These are phyloP conservation scores for Nomada fabriciana DNA, from an alignment of 2,888 invertebrate genomes.

Conservation along the genomic window DNA sequence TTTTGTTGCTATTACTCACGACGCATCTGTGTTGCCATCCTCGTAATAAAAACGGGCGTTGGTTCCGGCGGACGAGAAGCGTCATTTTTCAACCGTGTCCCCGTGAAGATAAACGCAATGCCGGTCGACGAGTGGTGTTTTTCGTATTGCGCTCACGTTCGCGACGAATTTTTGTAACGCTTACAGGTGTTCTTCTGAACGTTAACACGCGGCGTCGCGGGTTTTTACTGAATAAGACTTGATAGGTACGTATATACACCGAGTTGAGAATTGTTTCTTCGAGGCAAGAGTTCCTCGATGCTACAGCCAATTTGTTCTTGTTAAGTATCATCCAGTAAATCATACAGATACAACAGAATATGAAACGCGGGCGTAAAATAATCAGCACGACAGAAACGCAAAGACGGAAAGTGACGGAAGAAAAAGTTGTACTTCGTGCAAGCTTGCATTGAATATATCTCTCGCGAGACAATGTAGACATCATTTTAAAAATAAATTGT, in stretches of 20 bases:
- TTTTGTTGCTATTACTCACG: no score
- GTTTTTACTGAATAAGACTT: neutral
- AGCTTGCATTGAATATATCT: no score
- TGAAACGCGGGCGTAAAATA: no score
- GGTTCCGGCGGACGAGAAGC: neutral
- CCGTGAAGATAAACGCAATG: neutral
- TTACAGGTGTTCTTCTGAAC: conserved; percentile 14
- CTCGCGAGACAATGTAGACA: neutral
- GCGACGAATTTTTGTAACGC: conserved; percentile 14
- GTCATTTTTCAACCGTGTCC: conserved; percentile 8
- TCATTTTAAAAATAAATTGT: neutral
- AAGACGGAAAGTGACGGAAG: no score
- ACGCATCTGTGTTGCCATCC: neutral
- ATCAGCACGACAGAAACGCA: no score
- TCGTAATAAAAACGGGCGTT: neutral
- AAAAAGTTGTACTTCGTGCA: neutral
- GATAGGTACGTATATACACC: neutral
- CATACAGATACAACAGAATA: neutral
- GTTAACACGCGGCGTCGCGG: neutral
- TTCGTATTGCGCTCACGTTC: conserved; percentile 16
- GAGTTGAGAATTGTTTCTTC: neutral
- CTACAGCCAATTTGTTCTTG: neutral
- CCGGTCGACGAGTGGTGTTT: neutral
- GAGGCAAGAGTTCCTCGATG: neutral
- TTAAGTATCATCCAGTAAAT: neutral